Percentiles rank a stretch among this genome's conserved stretches.
Evolutionary conservation across 2,888 invertebrate species (phyloP).

Genomic region (Ganaspis brasiliensis): DNA sequence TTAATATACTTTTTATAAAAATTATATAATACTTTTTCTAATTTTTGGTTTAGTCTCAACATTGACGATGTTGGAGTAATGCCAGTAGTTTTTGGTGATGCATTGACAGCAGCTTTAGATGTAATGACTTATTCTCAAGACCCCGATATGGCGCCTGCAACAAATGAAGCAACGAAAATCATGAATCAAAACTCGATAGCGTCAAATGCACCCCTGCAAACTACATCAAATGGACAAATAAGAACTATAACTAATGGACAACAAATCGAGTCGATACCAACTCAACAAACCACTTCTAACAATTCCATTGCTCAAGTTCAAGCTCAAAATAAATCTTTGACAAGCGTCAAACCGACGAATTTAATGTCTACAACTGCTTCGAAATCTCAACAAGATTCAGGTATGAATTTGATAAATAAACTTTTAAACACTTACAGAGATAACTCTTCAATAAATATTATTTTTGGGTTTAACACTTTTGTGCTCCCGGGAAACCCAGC

Average conservation of each 20-base stretch:
- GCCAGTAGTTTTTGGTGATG: conserved; percentile 82
- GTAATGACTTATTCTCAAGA: conserved; percentile 93
- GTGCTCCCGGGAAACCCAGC: no score
- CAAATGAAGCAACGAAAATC: conserved; percentile 71
- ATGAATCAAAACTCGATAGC: conserved; percentile 65
- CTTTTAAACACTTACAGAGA: no score
- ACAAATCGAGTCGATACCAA: conserved; percentile 42
- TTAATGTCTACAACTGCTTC: neutral
- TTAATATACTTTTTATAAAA: no score
- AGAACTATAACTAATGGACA: conserved; percentile 48
- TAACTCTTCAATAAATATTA: no score
- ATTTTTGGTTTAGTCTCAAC: conserved; percentile 57
- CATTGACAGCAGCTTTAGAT: conserved; percentile 89
- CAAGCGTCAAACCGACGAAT: neutral
- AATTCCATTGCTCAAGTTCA: neutral
- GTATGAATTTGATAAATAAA: conserved; percentile 18
- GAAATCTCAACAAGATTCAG: conserved; percentile 2
- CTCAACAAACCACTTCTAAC: neutral
- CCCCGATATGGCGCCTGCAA: conserved; percentile 81
- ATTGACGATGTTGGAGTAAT: conserved; percentile 45
- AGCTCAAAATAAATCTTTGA: conserved; percentile 4
- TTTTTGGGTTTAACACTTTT: no score
- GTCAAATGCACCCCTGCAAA: conserved; percentile 52
- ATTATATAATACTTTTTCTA: no score
- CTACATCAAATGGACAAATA: conserved; percentile 50